Percentiles rank a stretch among this genome's conserved stretches.
These are phyloP conservation scores for Microcaecilia unicolor DNA, from an alignment of 2,797 vertebrate genomes.

Conservation along the genomic window DNA sequence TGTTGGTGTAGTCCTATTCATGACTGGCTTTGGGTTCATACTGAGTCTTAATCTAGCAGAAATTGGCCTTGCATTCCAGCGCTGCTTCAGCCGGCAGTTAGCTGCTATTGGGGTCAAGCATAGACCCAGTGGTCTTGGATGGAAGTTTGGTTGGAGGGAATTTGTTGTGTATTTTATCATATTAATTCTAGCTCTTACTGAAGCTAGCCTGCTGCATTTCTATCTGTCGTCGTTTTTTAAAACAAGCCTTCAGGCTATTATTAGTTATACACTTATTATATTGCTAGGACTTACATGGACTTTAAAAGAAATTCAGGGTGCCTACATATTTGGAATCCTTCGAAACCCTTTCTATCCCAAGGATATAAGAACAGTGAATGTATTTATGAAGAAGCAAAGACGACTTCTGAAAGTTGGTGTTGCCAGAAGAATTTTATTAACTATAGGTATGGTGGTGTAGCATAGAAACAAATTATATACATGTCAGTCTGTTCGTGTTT, in stretches of 20 bases:
- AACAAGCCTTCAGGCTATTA: conserved; percentile 60
- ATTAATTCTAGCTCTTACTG: conserved; percentile 62
- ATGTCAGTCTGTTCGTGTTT: too few relatives aligned
- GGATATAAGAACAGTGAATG: conserved; percentile 69
- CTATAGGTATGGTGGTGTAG: conserved; percentile 67
- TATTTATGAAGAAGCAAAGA: conserved; percentile 73
- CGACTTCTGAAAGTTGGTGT: conserved; percentile 70
- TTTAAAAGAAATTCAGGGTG: conserved; percentile 82
- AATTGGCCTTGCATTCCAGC: conserved; percentile 50
- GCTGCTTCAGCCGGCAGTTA: conserved; percentile 31
- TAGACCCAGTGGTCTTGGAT: conserved; percentile 40
- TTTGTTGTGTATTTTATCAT: conserved; percentile 62
- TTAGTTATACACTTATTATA: conserved; percentile 72
- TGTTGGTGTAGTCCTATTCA: conserved; percentile 81
- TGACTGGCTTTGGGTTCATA: conserved; percentile 81
- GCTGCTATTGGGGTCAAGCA: conserved; percentile 25
- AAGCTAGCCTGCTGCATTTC: conserved; percentile 79
- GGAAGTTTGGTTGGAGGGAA: conserved; percentile 64
- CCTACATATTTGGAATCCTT: conserved; percentile 81
- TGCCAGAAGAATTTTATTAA: conserved; percentile 77
- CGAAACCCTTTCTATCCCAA: conserved; percentile 90
- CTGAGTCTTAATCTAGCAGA: conserved; percentile 88
- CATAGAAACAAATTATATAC: neutral
- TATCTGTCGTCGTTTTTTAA: conserved; percentile 42
- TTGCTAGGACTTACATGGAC: conserved; percentile 67